Evolutionary conservation across 2,113 vertebrate genomes (phyloP), one percentile per base, ranked within the genome.

Genomic region (Trichechus manatus): DNA sequence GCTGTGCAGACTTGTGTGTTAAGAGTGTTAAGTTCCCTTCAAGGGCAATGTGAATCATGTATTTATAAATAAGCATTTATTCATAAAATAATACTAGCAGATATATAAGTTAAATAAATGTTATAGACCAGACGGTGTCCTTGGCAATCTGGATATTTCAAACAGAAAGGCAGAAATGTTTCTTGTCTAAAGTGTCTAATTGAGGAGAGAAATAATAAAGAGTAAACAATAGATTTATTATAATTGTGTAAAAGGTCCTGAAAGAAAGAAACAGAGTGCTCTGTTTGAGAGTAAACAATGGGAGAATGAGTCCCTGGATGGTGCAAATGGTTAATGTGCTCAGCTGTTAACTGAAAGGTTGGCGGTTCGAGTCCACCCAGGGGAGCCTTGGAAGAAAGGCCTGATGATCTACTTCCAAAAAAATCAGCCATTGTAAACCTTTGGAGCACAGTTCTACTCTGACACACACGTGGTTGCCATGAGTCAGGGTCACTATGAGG

Each of bases 21-120:
- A 42, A 90, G 63, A 36, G 9, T 17, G 47, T 9, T 72, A 50
- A n/a, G 11, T 72, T 42, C 5, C 4, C 33, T 90, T 94, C 36
- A 85, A 68, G 80, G 20, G 50, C 44, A 93, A 88, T 6, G n/a
- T 0, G 11, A 79, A 59, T 86, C 17, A n/a, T 91, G 75, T 56
- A 59, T 80, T 53, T 93, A 78, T 31, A 94, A 94, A 78, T 19
- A 94, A 94, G 47, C 25, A 81, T 72, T 39, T 72, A 59, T 77
- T 50, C 50, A 61, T 77, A 87, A 93, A 81, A 85, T 66, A 78
- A 44, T 78, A 63, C 50, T 42, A 80, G 50, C 64, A 88, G 68
- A 47, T 36, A 20, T 9, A 50, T 27, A 31, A 4, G 47, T 19
- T 42, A 91, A 84, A 59, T 47, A 91, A 77, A 77, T 15, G 10